Evolutionary conservation across 2,113 vertebrate genomes (phyloP).

Genomic region (Psittacula cyanocephala): DNA sequence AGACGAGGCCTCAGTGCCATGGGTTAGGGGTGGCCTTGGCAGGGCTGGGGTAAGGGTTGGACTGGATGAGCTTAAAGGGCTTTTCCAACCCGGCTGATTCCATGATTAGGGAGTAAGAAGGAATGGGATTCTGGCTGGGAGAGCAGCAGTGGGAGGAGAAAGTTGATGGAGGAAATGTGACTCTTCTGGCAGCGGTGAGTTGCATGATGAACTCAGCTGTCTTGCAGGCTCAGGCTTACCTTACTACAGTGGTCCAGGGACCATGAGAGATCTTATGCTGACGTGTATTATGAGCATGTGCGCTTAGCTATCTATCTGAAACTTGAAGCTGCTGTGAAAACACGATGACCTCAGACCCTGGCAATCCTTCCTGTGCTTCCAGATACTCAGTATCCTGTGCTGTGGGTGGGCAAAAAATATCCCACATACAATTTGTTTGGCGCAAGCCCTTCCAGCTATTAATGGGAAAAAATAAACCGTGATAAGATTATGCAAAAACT

Average conservation of each 20-base stretch:
- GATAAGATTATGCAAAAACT: conserved; percentile 20
- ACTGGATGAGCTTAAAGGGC: neutral
- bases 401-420: conserved; percentile 11
- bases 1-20: neutral
- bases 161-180: neutral
- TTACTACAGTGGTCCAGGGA: neutral
- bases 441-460: neutral
- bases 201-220: neutral
- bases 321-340: conserved; percentile 50
- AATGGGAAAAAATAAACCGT: neutral
- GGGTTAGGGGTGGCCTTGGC: neutral
- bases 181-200: neutral
- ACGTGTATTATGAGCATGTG: neutral
- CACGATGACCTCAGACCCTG: neutral
- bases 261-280: neutral
- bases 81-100: neutral
- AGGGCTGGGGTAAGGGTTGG: neutral
- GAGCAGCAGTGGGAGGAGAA: neutral
- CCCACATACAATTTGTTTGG: neutral
- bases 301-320: conserved; percentile 29
- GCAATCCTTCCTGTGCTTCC: neutral
- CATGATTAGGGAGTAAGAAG: neutral
- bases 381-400: neutral
- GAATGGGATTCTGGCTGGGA: neutral
- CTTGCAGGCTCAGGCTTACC: neutral